Evolutionary conservation across 2,797 vertebrate species (phyloP), one percentile per base, ranked within the genome.

Genomic region (Eleutherodactylus coqui): DNA sequence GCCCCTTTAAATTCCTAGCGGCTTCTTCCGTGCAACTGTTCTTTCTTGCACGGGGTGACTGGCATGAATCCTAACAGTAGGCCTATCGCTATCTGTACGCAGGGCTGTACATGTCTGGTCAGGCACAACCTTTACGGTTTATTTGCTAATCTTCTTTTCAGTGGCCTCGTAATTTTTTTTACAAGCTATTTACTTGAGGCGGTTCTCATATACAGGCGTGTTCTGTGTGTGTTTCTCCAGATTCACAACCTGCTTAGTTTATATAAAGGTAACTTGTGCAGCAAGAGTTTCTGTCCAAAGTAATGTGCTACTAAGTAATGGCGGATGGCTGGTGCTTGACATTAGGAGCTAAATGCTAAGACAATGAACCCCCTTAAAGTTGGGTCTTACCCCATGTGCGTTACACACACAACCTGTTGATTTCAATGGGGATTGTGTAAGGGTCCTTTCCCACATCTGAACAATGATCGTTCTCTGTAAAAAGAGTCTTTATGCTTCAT

Each of bases 201-300:
- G 75, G 75, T 55, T 77, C 75, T 77, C 49, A 11, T 38, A 36
- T 51, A 51, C 49, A 58, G 49, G 49, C 38, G 49, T 77, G 75
- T 55, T 51, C 14, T 75, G 43, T 75, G 45, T 51, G 41, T 7
- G 24, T 24, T 27, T n/a, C 41, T 17, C 5, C 36, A 72, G 36
- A 38, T 9, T 43, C 41, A 72, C 10, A n/a, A n/a, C 69, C 27
- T 32, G 43, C 14, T 67, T 3, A 72, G 69, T 72, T 43, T 43
- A 72, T 72, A 72, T 41, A 70, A 29, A 62, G 67, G 21, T 0
- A 70, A 41, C 67, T 41, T 72, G 69, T 13, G 45, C 10, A 72
- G 69, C 67, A 43, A 72, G 38, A 72, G n/a, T 43, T 10, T 72
- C 38, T 29, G 69, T 0, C 21, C 14, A 64, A 64, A 64, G 14